phyloP scores from a whole-genome alignment of 2,888 invertebrate species.

The Tipula confusa region DNA sequence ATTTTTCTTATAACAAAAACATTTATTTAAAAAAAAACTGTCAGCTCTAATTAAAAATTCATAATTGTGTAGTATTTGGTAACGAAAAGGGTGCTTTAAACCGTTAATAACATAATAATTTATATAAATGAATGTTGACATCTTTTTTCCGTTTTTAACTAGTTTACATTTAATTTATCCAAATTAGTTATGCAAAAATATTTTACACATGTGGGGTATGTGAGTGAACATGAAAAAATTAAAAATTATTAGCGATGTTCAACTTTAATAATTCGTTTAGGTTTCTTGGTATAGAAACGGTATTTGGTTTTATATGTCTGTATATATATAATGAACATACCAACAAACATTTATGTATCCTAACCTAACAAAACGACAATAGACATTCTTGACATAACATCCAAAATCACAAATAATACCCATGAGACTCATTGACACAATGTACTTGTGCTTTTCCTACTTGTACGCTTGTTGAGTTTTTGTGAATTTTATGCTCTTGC shows the following conservation, averaged over 20 bases:
- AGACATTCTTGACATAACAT: not conserved
- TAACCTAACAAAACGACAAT: not conserved
- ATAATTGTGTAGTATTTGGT: not conserved
- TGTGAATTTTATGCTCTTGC: not conserved
- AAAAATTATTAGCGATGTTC: not conserved
- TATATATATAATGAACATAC: not conserved
- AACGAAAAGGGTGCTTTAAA: not conserved
- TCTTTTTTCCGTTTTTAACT: not conserved
- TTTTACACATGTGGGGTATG: not conserved
- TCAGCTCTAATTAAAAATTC: not conserved
- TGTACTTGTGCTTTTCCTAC: not conserved
- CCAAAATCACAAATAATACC: constrained; percentile 6
- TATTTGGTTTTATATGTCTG: not conserved
- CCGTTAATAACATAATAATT: not conserved
- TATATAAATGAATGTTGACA: not conserved
- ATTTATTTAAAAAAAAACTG: not conserved
- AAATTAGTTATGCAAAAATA: not conserved
- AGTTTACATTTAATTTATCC: not conserved
- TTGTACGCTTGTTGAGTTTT: constrained; percentile 13
- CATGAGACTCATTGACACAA: not conserved
- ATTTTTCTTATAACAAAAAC: too few relatives aligned
- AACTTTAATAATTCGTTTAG: not conserved
- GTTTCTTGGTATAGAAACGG: not conserved
- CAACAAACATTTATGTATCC: not conserved
- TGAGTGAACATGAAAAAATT: not conserved